Base-by-base conservation (phyloP, 2,888 invertebrate genomes). In the Acanthoscelides obtectus region DNA sequence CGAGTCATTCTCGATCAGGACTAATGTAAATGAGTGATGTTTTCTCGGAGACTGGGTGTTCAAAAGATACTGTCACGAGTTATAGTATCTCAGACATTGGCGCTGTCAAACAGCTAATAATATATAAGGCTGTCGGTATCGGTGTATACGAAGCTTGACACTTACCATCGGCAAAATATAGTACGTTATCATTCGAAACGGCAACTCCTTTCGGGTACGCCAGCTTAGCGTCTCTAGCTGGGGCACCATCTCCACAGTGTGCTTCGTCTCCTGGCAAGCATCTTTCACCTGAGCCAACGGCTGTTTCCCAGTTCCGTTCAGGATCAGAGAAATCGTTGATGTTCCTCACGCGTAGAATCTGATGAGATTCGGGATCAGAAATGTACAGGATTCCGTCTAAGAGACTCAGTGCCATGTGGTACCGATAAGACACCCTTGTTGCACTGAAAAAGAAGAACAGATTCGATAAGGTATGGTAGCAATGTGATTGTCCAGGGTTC, bases 141-240 rank as follows among this genome's bases (percentile, higher is more conserved):
- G n/a, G n/a, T n/a, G 25, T 25, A 6, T 25, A 25, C 25, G 25
- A 25, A 5, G 6, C 6, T 25, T 25, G 6, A 25, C 3, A 45
- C 45, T 45, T 12, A 45, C 98, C 98, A 83, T 98, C 98, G 68
- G 97, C 98, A 81, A 98, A 96, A 85, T 97, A 98, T 0, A 98
- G 86, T 0, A 96, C 92, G 76, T 97, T 97, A 80, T 97, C 96
- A 19, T 92, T 93, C 0, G 96, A 95, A 0, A 98, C 95, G 0
- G 98, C 97, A 19, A 98, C 95, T 79, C 97, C 97, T 88, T 99
- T 99, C 0, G 98, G 97, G 84, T 97, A 97, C 0, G 96, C 95
- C 6, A 99, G 89, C 84, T 96, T 96, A 0, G 99, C 98, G 82
- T 96, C 95, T 71, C 94, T 89, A 0, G 98, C 98, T 67, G 94